Conservation (phyloP, 2,797 vertebrate species). For the Distichodus sexfasciatus region DNA sequence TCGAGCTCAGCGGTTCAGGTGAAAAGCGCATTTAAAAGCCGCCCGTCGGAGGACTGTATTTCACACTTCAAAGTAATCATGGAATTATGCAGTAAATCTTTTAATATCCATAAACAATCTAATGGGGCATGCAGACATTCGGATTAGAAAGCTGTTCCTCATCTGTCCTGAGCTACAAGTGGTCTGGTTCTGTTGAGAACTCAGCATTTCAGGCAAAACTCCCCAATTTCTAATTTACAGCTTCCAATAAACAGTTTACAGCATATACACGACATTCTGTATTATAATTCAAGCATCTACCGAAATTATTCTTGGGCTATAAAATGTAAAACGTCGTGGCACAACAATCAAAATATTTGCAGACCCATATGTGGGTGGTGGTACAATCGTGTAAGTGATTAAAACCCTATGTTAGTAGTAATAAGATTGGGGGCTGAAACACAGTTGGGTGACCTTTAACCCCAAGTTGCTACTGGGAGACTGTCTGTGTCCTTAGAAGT, state of each 20-base stretch:
- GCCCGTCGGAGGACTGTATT: conserved; percentile 56
- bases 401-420: no score
- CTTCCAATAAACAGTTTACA: not conserved
- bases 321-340: no score
- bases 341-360: no score
- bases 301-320: no score
- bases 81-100: conserved; percentile 59
- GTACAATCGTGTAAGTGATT: no score
- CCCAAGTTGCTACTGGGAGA: no score
- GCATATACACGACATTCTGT: no score
- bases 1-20: conserved; percentile 67
- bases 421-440: no score
- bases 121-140: conserved; percentile 47
- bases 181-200: not conserved
- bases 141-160: conserved; percentile 14
- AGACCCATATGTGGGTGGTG: no score
- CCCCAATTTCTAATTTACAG: not conserved
- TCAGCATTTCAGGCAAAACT: not conserved
- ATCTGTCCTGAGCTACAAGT: conserved; percentile 11
- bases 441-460: no score
- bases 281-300: no score
- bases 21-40: conserved; percentile 50
- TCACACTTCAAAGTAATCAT: conserved; percentile 56
- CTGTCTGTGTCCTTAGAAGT: no score
- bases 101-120: conserved; percentile 54